Evolutionary conservation across 2,888 invertebrate genomes (phyloP), one percentile per base, ranked within the genome.

Genomic region (Cyclophora punctaria): DNA sequence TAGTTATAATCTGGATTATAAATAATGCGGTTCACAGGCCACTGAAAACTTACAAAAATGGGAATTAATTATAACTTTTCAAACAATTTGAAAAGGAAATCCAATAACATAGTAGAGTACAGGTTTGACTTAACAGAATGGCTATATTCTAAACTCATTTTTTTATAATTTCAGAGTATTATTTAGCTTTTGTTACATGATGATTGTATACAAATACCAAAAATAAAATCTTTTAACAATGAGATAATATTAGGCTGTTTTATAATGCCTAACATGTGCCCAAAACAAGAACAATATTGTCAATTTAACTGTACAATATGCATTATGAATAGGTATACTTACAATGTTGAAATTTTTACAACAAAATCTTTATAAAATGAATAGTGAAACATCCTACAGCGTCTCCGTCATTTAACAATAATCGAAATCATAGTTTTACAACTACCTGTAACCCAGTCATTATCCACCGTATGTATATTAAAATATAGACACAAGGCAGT

Each of bases 21-120:
- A 62, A 64, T 67, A 65, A 67, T 63, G 73, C 75, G 78, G 79
- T 69, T 65, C 63, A 69, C 67, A 71, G 76, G 74, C 78, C 78
- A 77, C 80, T 59, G 62, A 73, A 64, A 69, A 61, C 63, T 57
- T 55, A 60, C 69, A 58, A 62, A 58, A 59, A 60, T 60, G 60
- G 66, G 57, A 65, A 66, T 63, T 62, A 54, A 66, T 50, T 62
- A 58, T 52, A 63, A 67, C 72, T 69, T 71, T 68, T 64, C 59
- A 53, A 66, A 74, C 72, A 77, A 60, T 66, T 62, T 60, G 58
- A 67, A 69, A 20, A 44, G 37, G 37, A 37, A 37, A 37, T 5
- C 5, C 2, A 37, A 37, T 5, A 37, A 20, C 20, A 1, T 20
- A 20, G 20, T 20, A 20, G 20, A 20, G 20, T 20, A 20, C 20